Conservation (phyloP, 2,113 vertebrate species). For the Corythoichthys haematopterus region DNA sequence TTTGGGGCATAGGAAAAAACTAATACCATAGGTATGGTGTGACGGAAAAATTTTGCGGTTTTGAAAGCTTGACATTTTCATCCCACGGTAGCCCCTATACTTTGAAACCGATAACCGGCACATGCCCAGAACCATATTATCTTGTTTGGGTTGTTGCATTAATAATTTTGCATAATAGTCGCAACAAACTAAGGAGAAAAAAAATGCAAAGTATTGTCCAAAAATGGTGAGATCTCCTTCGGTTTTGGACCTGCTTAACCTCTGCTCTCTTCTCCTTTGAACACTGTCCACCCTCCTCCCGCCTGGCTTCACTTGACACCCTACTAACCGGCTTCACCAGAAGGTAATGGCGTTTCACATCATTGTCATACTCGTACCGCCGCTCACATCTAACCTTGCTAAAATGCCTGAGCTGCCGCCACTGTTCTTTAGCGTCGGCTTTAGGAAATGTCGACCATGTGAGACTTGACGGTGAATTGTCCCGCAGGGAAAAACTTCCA, state of each 20-base stretch:
- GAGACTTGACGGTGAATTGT: conserved; percentile 5
- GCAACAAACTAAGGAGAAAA: background rate
- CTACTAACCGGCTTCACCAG: conserved; percentile 75
- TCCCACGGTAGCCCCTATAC: no score
- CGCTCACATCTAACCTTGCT: conserved; percentile 54
- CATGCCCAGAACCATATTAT: no score
- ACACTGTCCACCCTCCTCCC: conserved; percentile 63
- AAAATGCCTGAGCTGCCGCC: conserved; percentile 8
- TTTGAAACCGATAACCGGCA: no score
- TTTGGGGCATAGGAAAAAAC: no score
- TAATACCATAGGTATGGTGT: no score
- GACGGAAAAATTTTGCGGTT: no score
- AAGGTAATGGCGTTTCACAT: conserved; percentile 83
- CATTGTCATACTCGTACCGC: conserved; percentile 44
- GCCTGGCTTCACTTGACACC: conserved; percentile 68
- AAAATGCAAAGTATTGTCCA: background rate
- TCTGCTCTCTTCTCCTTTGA: conserved; percentile 63
- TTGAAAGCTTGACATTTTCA: no score
- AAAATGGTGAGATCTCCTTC: conserved; percentile 33
- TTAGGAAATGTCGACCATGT: background rate
- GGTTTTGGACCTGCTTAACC: conserved; percentile 45
- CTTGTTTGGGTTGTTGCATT: no score
- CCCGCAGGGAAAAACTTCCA: conserved; percentile 90
- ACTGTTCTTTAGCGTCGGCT: background rate
- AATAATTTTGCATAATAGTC: no score